These are phyloP conservation scores for Aproaerema taeniolella DNA, from an alignment of 2,888 invertebrate species.

Conservation along the genomic window DNA sequence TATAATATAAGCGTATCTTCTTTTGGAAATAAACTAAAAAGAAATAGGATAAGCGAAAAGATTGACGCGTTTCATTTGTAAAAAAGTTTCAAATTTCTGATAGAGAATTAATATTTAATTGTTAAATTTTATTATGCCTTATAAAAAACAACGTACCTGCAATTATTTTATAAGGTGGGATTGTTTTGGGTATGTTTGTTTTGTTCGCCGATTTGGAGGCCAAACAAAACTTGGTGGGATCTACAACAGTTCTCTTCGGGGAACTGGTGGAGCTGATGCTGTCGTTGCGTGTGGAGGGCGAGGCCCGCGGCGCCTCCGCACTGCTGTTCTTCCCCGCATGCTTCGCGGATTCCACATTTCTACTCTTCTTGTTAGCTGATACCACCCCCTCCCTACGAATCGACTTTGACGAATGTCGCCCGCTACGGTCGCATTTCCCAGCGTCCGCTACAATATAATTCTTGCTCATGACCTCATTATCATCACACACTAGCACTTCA, in stretches of 20 bases:
- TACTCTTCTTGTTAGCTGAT: not conserved
- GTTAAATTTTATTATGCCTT: no score
- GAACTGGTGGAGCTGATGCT: conserved; percentile 35
- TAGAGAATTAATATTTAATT: no score
- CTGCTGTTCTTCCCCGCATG: not conserved
- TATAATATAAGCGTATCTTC: no score
- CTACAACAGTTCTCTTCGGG: conserved; percentile 41
- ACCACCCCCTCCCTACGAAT: not conserved
- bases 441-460: conserved; percentile 44
- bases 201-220: conserved; percentile 44
- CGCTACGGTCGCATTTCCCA: conserved; percentile 39
- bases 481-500: conserved; percentile 34
- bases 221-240: conserved; percentile 44
- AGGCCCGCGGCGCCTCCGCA: not conserved
- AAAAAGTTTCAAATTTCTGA: no score
- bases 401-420: not conserved
- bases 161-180: conserved; percentile 62
- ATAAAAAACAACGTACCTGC: conserved; percentile 61
- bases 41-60: no score
- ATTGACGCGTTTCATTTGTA: no score
- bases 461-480: conserved; percentile 53
- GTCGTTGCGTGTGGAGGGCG: conserved; percentile 17
- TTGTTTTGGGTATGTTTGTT: conserved; percentile 31
- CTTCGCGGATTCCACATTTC: not conserved
- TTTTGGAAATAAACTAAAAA: no score